Evolutionary conservation across 1,140 invertebrate genomes (phyloP).

Genomic region (Diachasmimorpha longicaudata): DNA sequence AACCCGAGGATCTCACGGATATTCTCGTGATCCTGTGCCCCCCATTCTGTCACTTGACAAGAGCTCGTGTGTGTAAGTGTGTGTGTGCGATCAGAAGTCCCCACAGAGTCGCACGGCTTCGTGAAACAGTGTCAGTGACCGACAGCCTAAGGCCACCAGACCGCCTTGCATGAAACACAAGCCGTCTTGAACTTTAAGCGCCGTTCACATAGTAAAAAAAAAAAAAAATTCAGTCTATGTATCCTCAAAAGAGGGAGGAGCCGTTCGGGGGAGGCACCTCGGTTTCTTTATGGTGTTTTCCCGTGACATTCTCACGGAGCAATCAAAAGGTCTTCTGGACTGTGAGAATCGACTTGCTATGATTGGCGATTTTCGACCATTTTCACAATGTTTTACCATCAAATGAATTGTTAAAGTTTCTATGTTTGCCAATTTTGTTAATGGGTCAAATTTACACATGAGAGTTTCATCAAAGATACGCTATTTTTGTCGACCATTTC

Average conservation of each 20-base stretch:
- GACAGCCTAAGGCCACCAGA: constrained; percentile 60
- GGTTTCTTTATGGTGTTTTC: not conserved
- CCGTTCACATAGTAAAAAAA: constrained; percentile 10
- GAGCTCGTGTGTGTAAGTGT: not conserved
- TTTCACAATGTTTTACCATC: no score
- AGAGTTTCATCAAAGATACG: no score
- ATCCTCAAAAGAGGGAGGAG: not conserved
- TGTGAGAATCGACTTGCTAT: not conserved
- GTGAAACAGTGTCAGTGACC: constrained; percentile 63
- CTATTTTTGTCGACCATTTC: no score
- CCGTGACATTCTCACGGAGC: constrained; percentile 9
- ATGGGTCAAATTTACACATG: no score
- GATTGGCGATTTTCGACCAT: no score
- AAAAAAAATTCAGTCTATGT: not conserved
- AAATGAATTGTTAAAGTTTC: no score
- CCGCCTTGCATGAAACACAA: constrained; percentile 13
- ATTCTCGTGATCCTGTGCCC: not conserved
- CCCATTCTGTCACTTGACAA: constrained; percentile 21
- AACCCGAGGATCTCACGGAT: not conserved
- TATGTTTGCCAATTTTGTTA: no score
- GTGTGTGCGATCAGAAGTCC: constrained; percentile 24
- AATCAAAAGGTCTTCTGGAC: not conserved
- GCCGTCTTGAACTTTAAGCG: constrained; percentile 25
- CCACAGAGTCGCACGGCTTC: constrained; percentile 39
- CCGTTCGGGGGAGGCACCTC: not conserved